Base-by-base conservation (phyloP, 2,797 vertebrate species). In the Telmatherina bonti region DNA sequence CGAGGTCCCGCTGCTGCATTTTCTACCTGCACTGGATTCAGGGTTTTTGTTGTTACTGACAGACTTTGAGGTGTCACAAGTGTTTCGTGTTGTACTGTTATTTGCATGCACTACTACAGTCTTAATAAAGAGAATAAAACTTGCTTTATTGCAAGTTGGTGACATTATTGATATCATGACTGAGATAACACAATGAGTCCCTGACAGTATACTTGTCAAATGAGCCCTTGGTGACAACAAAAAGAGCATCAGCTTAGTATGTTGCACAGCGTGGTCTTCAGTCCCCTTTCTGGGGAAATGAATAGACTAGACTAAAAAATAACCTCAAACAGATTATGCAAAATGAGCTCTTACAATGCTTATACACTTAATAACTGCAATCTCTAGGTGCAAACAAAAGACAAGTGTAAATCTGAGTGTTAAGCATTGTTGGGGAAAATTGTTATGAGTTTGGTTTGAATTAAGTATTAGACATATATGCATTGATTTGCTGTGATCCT, bases 101-200 rank as follows among this genome's bases (percentile, higher is more conserved):
- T 66, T 1, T 85, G 82, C 85, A 85, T 85, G 79, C 60, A 80
- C 66, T 66, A 59, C 24, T 67, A 18, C 57, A 30, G 18, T 80
- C 63, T 76, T 67, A 86, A 81, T 76, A 78, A 88, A 85, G 31
- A 13, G 60, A 69, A 59, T n/a, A 16, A 18, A 11, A 16, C 29
- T 7, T 65, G 35, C 1, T 18, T 41, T 13, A 10, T 24, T 61
- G 29, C 4, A 31, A 56, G 20, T 4, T 59, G 43, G 24, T 71
- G 16, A n/a, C 6, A 43, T 62, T n/a, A 55, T 52, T 63, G 2
- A 36, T 7, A 9, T 41, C 18, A 51, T 24, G 59, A 26, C 36
- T 31, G 7, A 62, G 27, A 61, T 29, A 9, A 30, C 15, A 1
- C 22, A 10, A 30, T 3, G 7, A n/a, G 20, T 27, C 51, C 13